Percentiles rank a stretch among this genome's conserved stretches.
phyloP scores from a whole-genome alignment of 2,797 vertebrate genomes.

The Neosilurus hyrtlii region DNA sequence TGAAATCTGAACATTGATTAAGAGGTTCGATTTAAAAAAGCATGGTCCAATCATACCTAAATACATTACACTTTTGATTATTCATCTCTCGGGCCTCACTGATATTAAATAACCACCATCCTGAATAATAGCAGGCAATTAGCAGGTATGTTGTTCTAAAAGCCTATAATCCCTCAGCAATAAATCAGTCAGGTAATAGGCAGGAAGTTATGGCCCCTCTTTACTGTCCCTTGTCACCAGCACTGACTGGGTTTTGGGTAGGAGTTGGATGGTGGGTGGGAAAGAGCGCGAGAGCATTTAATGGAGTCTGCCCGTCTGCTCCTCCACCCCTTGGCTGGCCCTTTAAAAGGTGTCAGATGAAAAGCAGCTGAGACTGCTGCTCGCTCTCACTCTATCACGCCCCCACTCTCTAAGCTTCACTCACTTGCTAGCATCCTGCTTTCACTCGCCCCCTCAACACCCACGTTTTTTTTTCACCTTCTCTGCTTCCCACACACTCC shows the following conservation, averaged over 20 bases:
- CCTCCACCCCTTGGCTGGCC: constrained; percentile 56
- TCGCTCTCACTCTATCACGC: constrained; percentile 64
- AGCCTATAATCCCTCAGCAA: constrained; percentile 39
- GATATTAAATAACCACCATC: constrained; percentile 23
- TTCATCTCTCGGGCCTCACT: constrained; percentile 28
- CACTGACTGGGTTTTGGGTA: constrained; percentile 38
- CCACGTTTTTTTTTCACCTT: constrained; percentile 54
- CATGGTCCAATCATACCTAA: constrained; percentile 15
- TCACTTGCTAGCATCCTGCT: constrained; percentile 44
- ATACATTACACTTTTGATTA: constrained; percentile 24
- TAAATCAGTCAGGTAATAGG: constrained; percentile 42
- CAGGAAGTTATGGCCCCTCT: constrained; percentile 37
- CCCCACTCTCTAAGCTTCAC: constrained; percentile 29
- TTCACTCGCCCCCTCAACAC: constrained; percentile 55
- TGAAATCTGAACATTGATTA: background rate
- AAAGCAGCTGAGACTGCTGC: constrained; percentile 64
- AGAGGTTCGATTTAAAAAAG: background rate
- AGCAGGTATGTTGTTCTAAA: constrained; percentile 33
- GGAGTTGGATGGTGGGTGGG: constrained; percentile 50
- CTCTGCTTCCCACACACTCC: constrained; percentile 65
- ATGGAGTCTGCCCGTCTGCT: constrained; percentile 57
- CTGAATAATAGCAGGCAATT: constrained; percentile 42
- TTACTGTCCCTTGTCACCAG: constrained; percentile 46
- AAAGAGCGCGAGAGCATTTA: constrained; percentile 54
- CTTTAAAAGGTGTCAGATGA: constrained; percentile 77